Percentiles rank a stretch among this genome's conserved stretches.
phyloP scores from a whole-genome alignment of 1,140 invertebrate species.

The Marisa cornuarietis region DNA sequence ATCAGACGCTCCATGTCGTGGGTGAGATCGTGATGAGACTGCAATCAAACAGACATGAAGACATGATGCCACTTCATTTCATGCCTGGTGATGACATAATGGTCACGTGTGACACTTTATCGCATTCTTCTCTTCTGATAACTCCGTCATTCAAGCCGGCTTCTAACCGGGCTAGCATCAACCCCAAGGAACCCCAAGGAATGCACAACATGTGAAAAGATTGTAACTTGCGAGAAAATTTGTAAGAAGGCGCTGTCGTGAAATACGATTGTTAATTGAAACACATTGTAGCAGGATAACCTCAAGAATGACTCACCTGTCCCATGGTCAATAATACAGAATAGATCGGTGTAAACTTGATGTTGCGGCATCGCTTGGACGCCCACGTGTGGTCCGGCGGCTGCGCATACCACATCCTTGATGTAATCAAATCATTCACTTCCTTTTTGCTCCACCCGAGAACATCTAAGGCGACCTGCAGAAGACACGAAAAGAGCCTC shows the following conservation, averaged over 20 bases:
- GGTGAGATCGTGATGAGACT: slow-evolving; percentile 52
- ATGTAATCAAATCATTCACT: slow-evolving; percentile 86
- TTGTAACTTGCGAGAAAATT: too few species aligned
- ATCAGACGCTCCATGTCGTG: slow-evolving; percentile 69
- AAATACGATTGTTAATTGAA: too few species aligned
- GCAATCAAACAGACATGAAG: not conserved
- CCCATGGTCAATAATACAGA: slow-evolving; percentile 81
- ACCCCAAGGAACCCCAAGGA: too few species aligned
- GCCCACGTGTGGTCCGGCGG: slow-evolving; percentile 85
- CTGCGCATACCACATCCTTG: slow-evolving; percentile 84
- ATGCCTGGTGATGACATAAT: too few species aligned
- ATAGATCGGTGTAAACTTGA: slow-evolving; percentile 87
- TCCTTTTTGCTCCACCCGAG: slow-evolving; percentile 90
- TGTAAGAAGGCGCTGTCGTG: too few species aligned
- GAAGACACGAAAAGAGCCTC: not conserved
- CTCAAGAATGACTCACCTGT: slow-evolving; percentile 42
- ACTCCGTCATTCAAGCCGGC: too few species aligned
- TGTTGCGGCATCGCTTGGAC: slow-evolving; percentile 79
- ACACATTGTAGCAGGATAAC: too few species aligned
- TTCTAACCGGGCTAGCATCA: too few species aligned
- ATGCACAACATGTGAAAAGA: too few species aligned
- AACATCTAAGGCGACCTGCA: slow-evolving; percentile 87
- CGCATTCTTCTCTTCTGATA: too few species aligned
- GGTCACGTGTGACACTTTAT: too few species aligned
- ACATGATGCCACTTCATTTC: not conserved